Evolutionary conservation across 2,888 invertebrate genomes (phyloP).

Genomic region (Leptopilina drosophilae): DNA sequence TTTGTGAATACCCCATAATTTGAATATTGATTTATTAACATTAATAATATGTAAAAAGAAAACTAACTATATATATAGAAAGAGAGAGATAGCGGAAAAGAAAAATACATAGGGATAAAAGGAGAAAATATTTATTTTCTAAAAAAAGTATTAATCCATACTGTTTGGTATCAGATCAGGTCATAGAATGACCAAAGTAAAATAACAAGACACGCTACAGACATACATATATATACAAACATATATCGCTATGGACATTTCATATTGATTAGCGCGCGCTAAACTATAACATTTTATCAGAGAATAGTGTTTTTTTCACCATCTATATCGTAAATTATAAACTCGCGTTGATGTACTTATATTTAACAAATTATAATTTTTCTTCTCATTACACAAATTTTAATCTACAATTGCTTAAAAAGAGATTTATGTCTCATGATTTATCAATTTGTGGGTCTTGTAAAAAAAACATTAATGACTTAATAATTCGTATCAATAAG

Average conservation of each 20-base stretch:
- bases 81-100: not conserved
- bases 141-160: conserved; percentile 8
- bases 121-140: conserved; percentile 1
- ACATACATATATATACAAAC: not conserved
- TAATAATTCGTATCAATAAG: not conserved
- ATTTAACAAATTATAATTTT: not conserved
- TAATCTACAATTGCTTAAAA: not conserved
- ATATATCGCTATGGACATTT: conserved; percentile 5
- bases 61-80: not conserved
- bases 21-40: not conserved
- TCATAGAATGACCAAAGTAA: conserved; percentile 9
- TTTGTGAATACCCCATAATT: too few relatives aligned
- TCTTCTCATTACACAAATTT: not conserved
- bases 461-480: not conserved
- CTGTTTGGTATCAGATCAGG: conserved; percentile 12
- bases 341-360: not conserved
- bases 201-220: conserved; percentile 10
- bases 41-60: not conserved
- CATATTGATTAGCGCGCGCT: not conserved
- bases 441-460: not conserved
- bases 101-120: not conserved
- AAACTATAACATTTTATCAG: conserved; percentile 17
- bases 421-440: not conserved
- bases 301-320: not conserved
- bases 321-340: not conserved